phyloP scores from a whole-genome alignment of 2,113 vertebrate species.

The Upupa epops region DNA sequence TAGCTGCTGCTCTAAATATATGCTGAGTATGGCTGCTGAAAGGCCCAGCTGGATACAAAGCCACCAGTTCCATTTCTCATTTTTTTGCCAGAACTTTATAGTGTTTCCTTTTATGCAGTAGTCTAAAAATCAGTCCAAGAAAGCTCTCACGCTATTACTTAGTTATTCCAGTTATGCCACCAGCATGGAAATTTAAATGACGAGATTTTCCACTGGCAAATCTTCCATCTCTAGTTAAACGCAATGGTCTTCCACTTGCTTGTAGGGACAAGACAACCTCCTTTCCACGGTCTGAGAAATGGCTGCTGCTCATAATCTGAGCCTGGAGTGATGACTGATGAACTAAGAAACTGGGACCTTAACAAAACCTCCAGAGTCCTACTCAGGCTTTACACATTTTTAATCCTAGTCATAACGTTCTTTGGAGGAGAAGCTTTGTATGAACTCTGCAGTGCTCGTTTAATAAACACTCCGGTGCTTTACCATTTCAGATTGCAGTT shows the following conservation, averaged over 20 bases:
- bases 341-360: neutral
- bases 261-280: neutral
- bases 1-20: constrained; percentile 12
- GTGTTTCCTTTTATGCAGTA: constrained; percentile 48
- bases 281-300: neutral
- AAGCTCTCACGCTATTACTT: constrained; percentile 24
- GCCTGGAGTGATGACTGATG: neutral
- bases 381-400: neutral
- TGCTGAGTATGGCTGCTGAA: neutral
- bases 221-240: neutral
- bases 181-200: constrained; percentile 37
- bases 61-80: neutral
- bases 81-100: constrained; percentile 53
- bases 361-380: neutral
- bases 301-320: neutral
- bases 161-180: constrained; percentile 60
- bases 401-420: neutral
- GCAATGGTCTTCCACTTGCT: neutral
- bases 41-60: constrained; percentile 35
- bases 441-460: neutral
- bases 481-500: neutral
- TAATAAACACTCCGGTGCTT: neutral
- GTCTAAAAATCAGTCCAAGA: constrained; percentile 46
- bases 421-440: neutral
- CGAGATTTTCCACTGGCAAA: constrained; percentile 34